Conservation (phyloP, 1,140 invertebrate species). For the Scaptomyza montana region DNA sequence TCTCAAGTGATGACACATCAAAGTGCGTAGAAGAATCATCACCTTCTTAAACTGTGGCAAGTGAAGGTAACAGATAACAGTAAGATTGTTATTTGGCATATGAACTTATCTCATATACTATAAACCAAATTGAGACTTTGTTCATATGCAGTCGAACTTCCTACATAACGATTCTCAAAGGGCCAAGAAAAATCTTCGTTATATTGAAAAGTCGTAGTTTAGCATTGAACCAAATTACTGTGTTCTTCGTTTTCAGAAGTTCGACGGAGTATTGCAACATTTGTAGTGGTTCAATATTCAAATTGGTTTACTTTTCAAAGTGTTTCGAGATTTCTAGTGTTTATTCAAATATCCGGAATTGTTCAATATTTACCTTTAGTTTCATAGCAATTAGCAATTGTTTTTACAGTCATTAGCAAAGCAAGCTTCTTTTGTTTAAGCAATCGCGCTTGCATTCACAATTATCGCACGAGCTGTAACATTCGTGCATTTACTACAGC, state of each 20-base stretch:
- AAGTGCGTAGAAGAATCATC: slow-evolving; percentile 35
- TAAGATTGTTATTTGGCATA: neutral
- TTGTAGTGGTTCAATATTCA: too few relatives aligned
- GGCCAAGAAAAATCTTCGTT: too few relatives aligned
- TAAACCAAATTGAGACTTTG: too few relatives aligned
- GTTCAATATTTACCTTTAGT: neutral
- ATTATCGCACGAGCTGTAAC: slow-evolving; percentile 38
- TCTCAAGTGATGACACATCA: slow-evolving; percentile 68
- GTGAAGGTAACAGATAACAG: neutral
- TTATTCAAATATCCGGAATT: neutral
- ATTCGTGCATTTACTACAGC: slow-evolving; percentile 30
- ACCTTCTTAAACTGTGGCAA: slow-evolving; percentile 15
- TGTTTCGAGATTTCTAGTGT: too few relatives aligned
- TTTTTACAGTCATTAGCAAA: neutral
- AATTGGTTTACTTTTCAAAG: neutral
- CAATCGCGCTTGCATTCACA: slow-evolving; percentile 37
- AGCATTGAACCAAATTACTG: too few relatives aligned
- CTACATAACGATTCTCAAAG: too few relatives aligned
- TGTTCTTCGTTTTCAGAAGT: too few relatives aligned
- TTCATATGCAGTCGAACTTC: too few relatives aligned
- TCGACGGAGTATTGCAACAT: too few relatives aligned
- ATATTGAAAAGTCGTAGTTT: too few relatives aligned
- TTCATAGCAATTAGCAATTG: neutral
- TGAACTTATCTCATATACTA: too few relatives aligned
- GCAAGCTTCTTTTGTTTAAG: slow-evolving; percentile 31